Percentiles rank a stretch among this genome's conserved stretches.
Evolutionary conservation across 2,888 invertebrate species (phyloP).

Genomic region (Pollenia amentaria): DNA sequence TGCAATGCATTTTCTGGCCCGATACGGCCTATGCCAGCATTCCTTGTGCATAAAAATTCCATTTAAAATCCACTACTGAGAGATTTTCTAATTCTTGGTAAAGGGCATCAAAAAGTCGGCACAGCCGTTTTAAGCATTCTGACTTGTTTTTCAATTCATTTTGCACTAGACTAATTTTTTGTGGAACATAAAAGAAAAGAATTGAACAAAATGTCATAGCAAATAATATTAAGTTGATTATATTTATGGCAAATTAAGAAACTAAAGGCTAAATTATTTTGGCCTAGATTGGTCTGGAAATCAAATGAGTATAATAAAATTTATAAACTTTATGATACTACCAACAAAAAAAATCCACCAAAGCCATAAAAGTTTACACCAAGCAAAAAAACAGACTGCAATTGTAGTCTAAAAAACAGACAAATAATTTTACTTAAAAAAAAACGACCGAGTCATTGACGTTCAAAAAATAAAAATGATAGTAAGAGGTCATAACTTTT

Average conservation of each 20-base stretch:
- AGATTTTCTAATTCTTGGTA: too few relatives aligned
- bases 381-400: background rate
- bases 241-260: slow-evolving; percentile 70
- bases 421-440: background rate
- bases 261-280: slow-evolving; percentile 62
- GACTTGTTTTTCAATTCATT: background rate
- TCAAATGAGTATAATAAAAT: slow-evolving; percentile 22
- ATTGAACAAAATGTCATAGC: too few relatives aligned
- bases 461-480: slow-evolving; percentile 21
- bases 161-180: background rate
- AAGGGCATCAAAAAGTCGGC: too few relatives aligned
- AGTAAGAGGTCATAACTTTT: slow-evolving; percentile 41
- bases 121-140: too few relatives aligned
- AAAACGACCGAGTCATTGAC: too few relatives aligned
- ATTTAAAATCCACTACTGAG: too few relatives aligned
- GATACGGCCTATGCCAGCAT: too few relatives aligned
- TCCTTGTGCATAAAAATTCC: too few relatives aligned
- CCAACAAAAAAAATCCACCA: background rate
- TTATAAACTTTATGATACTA: slow-evolving; percentile 21
- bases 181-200: too few relatives aligned
- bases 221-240: slow-evolving; percentile 50
- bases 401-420: slow-evolving; percentile 4
- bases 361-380: slow-evolving; percentile 38
- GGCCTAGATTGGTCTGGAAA: slow-evolving; percentile 23
- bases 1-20: too few relatives aligned